Evolutionary conservation across 2,797 vertebrate genomes (phyloP).

Genomic region (Oreochromis mossambicus): DNA sequence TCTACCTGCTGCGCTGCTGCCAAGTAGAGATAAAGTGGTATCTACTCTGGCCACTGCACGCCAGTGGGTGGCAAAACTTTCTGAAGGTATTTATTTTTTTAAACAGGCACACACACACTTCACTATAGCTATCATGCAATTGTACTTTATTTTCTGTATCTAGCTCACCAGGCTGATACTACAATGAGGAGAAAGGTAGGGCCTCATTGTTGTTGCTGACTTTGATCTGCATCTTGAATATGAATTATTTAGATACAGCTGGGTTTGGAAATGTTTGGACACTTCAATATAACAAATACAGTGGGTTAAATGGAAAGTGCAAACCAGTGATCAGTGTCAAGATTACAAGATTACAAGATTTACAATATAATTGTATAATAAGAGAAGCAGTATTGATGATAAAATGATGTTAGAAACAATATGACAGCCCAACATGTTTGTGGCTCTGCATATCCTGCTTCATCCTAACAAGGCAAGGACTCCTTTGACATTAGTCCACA

Average conservation of each 20-base stretch:
- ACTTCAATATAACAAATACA: not conserved
- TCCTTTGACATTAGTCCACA: not conserved
- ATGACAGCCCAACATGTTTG: not conserved
- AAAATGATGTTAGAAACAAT: not conserved
- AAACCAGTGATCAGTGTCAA: not conserved
- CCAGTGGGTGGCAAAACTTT: slow-evolving; percentile 53
- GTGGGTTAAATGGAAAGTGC: not conserved
- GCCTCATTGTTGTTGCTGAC: not conserved
- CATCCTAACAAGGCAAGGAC: not conserved
- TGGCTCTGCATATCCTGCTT: not conserved
- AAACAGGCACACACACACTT: not conserved
- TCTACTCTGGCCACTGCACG: slow-evolving; percentile 43
- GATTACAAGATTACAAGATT: not conserved
- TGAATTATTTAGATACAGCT: not conserved
- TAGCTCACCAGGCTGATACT: not conserved
- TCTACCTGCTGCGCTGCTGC: slow-evolving; percentile 67
- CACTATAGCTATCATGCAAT: not conserved
- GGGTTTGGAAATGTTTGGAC: not conserved
- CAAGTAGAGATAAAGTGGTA: slow-evolving; percentile 69
- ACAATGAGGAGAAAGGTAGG: not conserved
- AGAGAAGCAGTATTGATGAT: not conserved
- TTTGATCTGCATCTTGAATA: not conserved
- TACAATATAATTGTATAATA: not conserved
- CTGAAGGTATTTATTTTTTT: slow-evolving; percentile 3
- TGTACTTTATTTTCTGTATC: not conserved